These are phyloP conservation scores for Phoenoteleia sp. DNA, from an alignment of 2,888 invertebrate species.

Conservation along the genomic window DNA sequence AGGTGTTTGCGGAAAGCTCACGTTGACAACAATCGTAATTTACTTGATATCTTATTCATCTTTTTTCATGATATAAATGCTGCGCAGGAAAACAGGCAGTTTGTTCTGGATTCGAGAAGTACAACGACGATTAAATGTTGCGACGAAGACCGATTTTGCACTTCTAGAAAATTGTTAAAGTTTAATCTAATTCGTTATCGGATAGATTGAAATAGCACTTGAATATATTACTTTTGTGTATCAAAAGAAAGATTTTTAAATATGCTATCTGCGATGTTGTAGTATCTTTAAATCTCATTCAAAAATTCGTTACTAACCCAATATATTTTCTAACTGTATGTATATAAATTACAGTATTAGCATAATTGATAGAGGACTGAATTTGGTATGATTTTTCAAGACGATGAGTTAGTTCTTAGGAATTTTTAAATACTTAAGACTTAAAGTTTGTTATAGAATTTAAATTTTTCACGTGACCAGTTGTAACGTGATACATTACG, in stretches of 20 bases:
- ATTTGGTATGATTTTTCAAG: too few relatives aligned
- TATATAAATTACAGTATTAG: too few relatives aligned
- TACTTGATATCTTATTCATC: background rate
- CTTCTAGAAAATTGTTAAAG: background rate
- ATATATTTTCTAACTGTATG: background rate
- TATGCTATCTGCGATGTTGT: background rate
- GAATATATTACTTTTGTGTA: background rate
- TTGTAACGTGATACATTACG: too few relatives aligned
- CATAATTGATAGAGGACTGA: too few relatives aligned
- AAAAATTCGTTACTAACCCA: background rate
- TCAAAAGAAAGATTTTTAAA: background rate
- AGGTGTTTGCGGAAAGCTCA: background rate
- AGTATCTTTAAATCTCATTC: background rate
- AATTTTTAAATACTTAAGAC: too few relatives aligned
- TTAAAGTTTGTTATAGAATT: too few relatives aligned
- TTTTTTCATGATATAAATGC: background rate
- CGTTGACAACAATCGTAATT: background rate
- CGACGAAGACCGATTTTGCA: background rate
- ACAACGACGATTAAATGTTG: background rate
- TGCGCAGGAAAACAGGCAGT: background rate
- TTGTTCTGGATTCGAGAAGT: background rate
- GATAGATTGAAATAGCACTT: background rate
- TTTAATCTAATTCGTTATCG: background rate
- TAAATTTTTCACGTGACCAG: too few relatives aligned
- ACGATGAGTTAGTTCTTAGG: too few relatives aligned